These are phyloP conservation scores for Sturmia bella DNA, from an alignment of 2,888 invertebrate genomes.

Conservation along the genomic window DNA sequence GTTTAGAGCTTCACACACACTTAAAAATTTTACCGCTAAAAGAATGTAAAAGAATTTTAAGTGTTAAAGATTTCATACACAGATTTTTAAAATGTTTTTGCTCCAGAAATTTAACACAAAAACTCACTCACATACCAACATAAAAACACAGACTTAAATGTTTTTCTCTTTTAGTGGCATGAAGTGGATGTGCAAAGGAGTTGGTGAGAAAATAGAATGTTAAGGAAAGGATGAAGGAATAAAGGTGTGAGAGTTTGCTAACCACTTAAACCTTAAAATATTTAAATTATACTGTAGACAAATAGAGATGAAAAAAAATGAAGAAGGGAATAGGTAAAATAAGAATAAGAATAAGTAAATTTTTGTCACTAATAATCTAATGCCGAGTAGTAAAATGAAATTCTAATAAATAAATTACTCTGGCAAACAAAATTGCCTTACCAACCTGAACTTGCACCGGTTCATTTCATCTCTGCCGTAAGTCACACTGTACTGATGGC, in stretches of 20 bases:
- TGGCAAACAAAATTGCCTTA: too few species aligned
- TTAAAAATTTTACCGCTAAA: slow-evolving; percentile 46
- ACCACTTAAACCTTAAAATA: slow-evolving; percentile 57
- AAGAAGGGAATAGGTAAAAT: not conserved
- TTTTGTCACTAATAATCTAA: too few species aligned
- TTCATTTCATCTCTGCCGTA: too few species aligned
- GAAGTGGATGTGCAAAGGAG: not conserved
- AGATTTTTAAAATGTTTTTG: slow-evolving; percentile 59
- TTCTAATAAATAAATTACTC: too few species aligned
- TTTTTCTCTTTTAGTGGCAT: not conserved
- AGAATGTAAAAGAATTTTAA: slow-evolving; percentile 67
- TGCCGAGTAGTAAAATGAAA: too few species aligned
- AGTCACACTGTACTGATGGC: too few species aligned
- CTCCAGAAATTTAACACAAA: slow-evolving; percentile 44
- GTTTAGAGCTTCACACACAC: too few species aligned
- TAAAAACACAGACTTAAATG: slow-evolving; percentile 9
- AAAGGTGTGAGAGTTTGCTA: slow-evolving; percentile 17
- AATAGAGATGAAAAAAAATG: slow-evolving; percentile 3
- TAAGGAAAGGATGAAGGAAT: not conserved
- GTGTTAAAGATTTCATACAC: slow-evolving; percentile 67
- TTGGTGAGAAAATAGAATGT: not conserved
- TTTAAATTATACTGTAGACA: slow-evolving; percentile 52
- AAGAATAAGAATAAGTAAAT: too few species aligned
- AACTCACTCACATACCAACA: slow-evolving; percentile 37
- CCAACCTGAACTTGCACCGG: too few species aligned